These are phyloP conservation scores for Falco columbarius DNA, from an alignment of 2,797 vertebrate species.

Conservation along the genomic window DNA sequence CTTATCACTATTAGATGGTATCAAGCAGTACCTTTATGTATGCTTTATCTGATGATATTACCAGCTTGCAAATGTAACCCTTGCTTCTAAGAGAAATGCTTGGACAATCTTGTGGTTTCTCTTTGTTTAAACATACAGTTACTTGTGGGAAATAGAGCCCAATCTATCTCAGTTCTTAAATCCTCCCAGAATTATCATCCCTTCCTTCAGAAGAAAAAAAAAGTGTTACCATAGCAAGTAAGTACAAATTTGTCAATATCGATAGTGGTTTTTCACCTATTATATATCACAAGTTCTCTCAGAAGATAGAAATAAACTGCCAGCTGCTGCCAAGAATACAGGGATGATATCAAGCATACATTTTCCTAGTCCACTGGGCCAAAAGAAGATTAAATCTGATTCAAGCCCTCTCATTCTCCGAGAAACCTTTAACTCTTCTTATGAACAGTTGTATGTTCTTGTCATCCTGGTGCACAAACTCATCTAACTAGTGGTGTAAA, in stretches of 20 bases:
- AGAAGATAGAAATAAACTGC: conserved; percentile 55
- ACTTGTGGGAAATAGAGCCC: conserved; percentile 1
- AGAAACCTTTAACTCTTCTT: conserved; percentile 47
- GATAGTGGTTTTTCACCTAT: conserved; percentile 55
- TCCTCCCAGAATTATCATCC: conserved; percentile 32
- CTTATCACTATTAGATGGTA: not conserved
- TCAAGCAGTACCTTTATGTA: conserved; percentile 1
- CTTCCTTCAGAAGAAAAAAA: conserved; percentile 7
- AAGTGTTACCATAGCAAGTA: conserved; percentile 36
- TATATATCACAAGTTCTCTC: conserved; percentile 40
- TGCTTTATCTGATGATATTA: not conserved
- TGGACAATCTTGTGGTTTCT: not conserved
- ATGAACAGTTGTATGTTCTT: not conserved
- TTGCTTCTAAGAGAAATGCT: conserved; percentile 8
- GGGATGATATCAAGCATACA: conserved; percentile 29
- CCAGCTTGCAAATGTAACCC: not conserved
- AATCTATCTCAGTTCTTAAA: conserved; percentile 1
- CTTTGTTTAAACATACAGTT: conserved; percentile 14
- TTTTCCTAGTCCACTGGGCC: conserved; percentile 43
- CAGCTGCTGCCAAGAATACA: conserved; percentile 47
- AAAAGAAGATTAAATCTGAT: conserved; percentile 50
- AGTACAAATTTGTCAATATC: conserved; percentile 59
- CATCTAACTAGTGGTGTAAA: not conserved
- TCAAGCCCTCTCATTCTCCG: conserved; percentile 2
- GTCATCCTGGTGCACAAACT: not conserved